Conservation (phyloP, 1,140 invertebrate genomes). For the Drosophila prosaltans region DNA sequence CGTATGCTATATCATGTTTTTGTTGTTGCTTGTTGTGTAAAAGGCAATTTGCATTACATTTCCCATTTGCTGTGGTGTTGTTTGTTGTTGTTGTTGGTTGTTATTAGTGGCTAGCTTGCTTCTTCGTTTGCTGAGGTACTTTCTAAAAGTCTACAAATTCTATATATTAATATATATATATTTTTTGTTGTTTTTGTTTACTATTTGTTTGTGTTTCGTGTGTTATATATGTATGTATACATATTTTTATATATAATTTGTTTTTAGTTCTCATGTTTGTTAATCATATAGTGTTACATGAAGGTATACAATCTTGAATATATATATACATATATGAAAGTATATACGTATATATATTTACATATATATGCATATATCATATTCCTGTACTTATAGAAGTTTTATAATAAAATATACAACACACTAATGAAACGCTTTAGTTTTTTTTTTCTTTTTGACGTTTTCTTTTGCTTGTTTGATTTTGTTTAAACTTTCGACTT, state of each 20-base stretch:
- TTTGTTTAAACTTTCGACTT: conserved; percentile 32
- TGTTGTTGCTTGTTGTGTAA: conserved; percentile 54
- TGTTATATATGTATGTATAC: conserved; percentile 19
- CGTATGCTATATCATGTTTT: conserved; percentile 25
- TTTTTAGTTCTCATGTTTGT: conserved; percentile 16
- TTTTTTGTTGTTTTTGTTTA: conserved; percentile 25
- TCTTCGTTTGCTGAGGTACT: conserved; percentile 60
- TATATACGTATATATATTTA: conserved; percentile 52
- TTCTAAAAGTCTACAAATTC: conserved; percentile 71
- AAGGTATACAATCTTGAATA: conserved; percentile 9
- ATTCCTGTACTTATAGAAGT: conserved; percentile 45
- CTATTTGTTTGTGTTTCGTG: conserved; percentile 48
- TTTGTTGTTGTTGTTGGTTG: conserved; percentile 35
- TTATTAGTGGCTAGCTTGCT: conserved; percentile 29
- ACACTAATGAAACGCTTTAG: conserved; percentile 76
- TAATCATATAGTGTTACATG: conserved; percentile 44
- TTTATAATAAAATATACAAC: conserved; percentile 73
- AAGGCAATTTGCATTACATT: conserved; percentile 70
- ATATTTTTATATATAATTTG: conserved; percentile 22
- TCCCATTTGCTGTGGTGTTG: conserved; percentile 26
- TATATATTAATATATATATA: conserved; percentile 24
- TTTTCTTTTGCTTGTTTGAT: conserved; percentile 15
- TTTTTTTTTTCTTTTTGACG: conserved; percentile 29
- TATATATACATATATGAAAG: conserved; percentile 30
- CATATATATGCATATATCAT: conserved; percentile 26